phyloP scores from a whole-genome alignment of 2,113 vertebrate genomes.

The Piprites chloris region DNA sequence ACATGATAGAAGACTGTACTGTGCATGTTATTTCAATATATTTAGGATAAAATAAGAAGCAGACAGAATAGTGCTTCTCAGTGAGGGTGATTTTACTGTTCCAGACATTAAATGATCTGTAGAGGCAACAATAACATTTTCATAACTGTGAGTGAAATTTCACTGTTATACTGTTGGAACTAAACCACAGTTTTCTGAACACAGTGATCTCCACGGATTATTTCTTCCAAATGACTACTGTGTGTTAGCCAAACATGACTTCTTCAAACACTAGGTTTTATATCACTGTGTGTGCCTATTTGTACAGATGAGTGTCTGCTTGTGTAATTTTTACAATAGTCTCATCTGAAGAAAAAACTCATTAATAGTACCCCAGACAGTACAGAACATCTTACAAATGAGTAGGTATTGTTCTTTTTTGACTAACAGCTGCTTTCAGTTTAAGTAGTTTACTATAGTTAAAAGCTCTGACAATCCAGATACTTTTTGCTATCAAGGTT shows the following conservation, averaged over 20 bases:
- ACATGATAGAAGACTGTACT: background rate
- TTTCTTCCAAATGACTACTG: constrained; percentile 10
- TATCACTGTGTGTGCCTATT: background rate
- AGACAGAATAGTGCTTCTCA: background rate
- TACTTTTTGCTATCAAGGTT: constrained; percentile 72
- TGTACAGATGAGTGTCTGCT: background rate
- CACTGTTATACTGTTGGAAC: background rate
- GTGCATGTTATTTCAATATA: background rate
- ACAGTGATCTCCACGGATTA: background rate
- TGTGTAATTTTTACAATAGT: background rate
- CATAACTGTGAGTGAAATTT: background rate
- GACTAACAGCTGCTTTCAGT: constrained; percentile 72
- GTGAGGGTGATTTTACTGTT: background rate
- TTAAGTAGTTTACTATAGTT: constrained; percentile 71
- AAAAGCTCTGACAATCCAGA: constrained; percentile 63
- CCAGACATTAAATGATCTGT: background rate
- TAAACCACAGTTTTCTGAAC: background rate
- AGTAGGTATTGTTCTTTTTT: constrained; percentile 48
- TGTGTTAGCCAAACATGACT: background rate
- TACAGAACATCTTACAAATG: constrained; percentile 56
- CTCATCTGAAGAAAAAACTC: constrained; percentile 23
- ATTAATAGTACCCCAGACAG: constrained; percentile 29
- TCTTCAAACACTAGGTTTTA: background rate
- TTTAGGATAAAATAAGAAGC: background rate
- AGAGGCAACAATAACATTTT: constrained; percentile 14